A percentile compares a stretch with the other conserved stretches of the same genome.
phyloP scores from a whole-genome alignment of 2,888 invertebrate genomes.

The Eristalis arbustorum region DNA sequence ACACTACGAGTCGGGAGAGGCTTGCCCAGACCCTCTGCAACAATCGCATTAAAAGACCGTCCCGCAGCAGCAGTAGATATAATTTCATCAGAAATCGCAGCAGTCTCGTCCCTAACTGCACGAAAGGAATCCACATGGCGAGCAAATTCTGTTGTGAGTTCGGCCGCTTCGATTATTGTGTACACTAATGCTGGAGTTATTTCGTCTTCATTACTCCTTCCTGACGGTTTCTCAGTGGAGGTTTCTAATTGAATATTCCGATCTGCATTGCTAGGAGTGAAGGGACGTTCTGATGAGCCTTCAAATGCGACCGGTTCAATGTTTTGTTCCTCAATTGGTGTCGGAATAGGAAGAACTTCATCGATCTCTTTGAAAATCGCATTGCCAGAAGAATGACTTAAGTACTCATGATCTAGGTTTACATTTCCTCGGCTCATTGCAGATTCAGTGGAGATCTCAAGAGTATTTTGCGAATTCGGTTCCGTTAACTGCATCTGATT shows the following conservation, averaged over 20 bases:
- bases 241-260: background rate
- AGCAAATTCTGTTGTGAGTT: constrained; percentile 65
- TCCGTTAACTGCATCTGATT: background rate
- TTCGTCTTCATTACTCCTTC: constrained; percentile 6
- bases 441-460: background rate
- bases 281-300: background rate
- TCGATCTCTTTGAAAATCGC: background rate
- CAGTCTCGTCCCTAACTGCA: constrained; percentile 56
- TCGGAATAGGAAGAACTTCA: background rate
- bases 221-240: constrained; percentile 21
- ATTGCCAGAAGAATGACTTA: background rate
- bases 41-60: constrained; percentile 75
- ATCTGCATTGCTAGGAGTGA: background rate
- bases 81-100: constrained; percentile 59
- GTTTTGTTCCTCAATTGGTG: background rate
- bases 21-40: constrained; percentile 73
- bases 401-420: background rate
- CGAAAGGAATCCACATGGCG: constrained; percentile 66
- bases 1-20: constrained; percentile 68
- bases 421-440: background rate
- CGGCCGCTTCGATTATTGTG: constrained; percentile 57
- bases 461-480: background rate
- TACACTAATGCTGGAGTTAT: constrained; percentile 37
- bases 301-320: background rate
- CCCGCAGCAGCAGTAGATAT: constrained; percentile 74